Percentiles rank a stretch among this genome's conserved stretches.
These are phyloP conservation scores for Esperia sulphurella DNA, from an alignment of 2,888 invertebrate genomes.

Conservation along the genomic window DNA sequence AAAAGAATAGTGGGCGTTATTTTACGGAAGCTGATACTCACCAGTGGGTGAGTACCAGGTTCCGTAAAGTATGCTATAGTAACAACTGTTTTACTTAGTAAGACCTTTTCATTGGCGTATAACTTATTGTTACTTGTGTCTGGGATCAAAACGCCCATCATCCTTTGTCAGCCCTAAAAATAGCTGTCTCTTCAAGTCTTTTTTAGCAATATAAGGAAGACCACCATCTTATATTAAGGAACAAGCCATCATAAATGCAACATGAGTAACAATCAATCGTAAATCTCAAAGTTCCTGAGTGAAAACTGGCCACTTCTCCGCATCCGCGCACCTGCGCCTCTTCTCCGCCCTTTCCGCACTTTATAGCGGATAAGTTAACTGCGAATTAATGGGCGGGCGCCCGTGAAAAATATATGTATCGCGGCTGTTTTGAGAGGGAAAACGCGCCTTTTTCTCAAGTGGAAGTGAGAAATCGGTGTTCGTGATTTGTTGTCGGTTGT, in stretches of 20 bases:
- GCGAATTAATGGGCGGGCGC: conserved; percentile 24
- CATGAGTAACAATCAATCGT: conserved; percentile 13
- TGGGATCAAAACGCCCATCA: too few relatives aligned
- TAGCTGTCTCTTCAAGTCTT: too few relatives aligned
- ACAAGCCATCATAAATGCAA: conserved; percentile 1
- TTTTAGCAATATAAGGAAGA: too few relatives aligned
- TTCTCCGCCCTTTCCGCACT: conserved; percentile 6
- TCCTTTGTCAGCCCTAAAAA: too few relatives aligned
- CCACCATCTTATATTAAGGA: neutral
- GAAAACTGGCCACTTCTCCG: conserved; percentile 14
- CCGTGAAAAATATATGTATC: conserved; percentile 29
- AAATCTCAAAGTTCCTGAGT: conserved; percentile 12
- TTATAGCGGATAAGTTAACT: conserved; percentile 22
- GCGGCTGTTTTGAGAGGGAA: conserved; percentile 9
- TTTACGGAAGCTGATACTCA: too few relatives aligned
- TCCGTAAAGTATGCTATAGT: too few relatives aligned
- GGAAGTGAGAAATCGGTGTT: conserved; percentile 14
- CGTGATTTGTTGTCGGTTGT: conserved; percentile 7
- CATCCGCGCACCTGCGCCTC: conserved; percentile 6
- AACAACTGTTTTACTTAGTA: too few relatives aligned
- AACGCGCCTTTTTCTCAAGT: conserved; percentile 8
- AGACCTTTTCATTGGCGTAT: too few relatives aligned
- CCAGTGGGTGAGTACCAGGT: too few relatives aligned
- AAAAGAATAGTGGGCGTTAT: too few relatives aligned
- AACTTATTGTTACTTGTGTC: too few relatives aligned